phyloP scores from a whole-genome alignment of 2,797 vertebrate genomes.

The Lagorchestes hirsutus region DNA sequence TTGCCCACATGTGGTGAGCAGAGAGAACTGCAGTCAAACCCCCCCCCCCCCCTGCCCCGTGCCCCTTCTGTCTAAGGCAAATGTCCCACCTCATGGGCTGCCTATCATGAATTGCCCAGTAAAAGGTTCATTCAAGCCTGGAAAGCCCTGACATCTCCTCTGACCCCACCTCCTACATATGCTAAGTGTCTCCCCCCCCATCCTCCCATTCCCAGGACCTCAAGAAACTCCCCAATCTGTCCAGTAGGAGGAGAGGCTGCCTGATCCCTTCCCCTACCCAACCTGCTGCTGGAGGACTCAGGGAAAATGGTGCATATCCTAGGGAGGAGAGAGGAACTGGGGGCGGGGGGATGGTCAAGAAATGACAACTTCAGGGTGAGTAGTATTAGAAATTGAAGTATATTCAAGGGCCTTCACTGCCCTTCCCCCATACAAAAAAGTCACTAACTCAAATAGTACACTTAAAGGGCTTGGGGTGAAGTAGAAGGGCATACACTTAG shows the following conservation, averaged over 20 bases:
- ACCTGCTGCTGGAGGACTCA: not conserved
- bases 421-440: not conserved
- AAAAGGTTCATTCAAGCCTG: not conserved
- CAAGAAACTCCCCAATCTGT: not conserved
- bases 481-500: not conserved
- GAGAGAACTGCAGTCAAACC: not conserved
- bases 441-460: not conserved
- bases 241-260: not conserved
- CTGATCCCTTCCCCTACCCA: not conserved
- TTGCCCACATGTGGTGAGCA: not conserved
- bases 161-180: not conserved
- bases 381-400: not conserved
- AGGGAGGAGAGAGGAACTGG: not conserved
- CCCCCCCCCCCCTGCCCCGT: no score
- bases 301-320: not conserved
- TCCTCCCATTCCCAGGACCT: not conserved
- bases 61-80: not conserved
- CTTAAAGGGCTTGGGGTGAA: not conserved
- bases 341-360: not conserved
- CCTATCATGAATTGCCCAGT: not conserved
- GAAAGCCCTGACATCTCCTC: not conserved
- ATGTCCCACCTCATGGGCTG: not conserved
- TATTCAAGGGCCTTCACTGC: not conserved
- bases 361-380: not conserved
- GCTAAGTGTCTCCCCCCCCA: not conserved